Conservation (phyloP, 2,113 vertebrate species). For the Stomatorhinus ivindoensis region DNA sequence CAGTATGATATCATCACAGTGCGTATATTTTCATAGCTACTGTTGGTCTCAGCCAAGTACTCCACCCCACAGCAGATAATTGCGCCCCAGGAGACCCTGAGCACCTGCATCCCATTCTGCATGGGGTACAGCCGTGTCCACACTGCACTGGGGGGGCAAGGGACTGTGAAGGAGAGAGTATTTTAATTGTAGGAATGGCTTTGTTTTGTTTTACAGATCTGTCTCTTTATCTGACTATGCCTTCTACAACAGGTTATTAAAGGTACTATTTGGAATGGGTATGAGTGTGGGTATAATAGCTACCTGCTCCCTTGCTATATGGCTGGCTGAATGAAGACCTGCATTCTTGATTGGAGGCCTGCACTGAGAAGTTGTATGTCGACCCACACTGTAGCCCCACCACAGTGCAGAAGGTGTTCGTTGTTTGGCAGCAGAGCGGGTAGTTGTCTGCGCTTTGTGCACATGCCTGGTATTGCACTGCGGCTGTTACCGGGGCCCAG, state of each 20-base stretch:
- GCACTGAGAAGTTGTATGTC: slow-evolving; percentile 57
- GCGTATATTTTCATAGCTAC: slow-evolving; percentile 37
- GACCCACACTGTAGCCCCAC: slow-evolving; percentile 49
- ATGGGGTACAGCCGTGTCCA: slow-evolving; percentile 35
- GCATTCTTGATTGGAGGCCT: slow-evolving; percentile 50
- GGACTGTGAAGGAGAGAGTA: slow-evolving; percentile 38
- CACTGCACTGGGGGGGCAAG: slow-evolving; percentile 55
- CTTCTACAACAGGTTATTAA: background rate
- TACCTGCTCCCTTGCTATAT: slow-evolving; percentile 51
- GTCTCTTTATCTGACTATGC: background rate
- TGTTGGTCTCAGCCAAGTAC: slow-evolving; percentile 50
- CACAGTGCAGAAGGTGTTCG: slow-evolving; percentile 42
- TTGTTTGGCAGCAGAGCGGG: slow-evolving; percentile 43
- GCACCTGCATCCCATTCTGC: slow-evolving; percentile 36
- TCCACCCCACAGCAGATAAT: slow-evolving; percentile 39
- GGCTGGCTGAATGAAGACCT: slow-evolving; percentile 56
- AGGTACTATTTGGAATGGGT: background rate
- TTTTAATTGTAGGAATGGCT: background rate
- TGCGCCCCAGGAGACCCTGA: slow-evolving; percentile 47
- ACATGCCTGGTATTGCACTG: slow-evolving; percentile 42
- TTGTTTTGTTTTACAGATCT: background rate
- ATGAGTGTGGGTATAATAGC: background rate
- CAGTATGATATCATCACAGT: slow-evolving; percentile 59
- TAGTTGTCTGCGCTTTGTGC: slow-evolving; percentile 38
- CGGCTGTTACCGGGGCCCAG: slow-evolving; percentile 41